These are phyloP conservation scores for Promerops cafer DNA, from an alignment of 2,113 vertebrate genomes.

Conservation along the genomic window DNA sequence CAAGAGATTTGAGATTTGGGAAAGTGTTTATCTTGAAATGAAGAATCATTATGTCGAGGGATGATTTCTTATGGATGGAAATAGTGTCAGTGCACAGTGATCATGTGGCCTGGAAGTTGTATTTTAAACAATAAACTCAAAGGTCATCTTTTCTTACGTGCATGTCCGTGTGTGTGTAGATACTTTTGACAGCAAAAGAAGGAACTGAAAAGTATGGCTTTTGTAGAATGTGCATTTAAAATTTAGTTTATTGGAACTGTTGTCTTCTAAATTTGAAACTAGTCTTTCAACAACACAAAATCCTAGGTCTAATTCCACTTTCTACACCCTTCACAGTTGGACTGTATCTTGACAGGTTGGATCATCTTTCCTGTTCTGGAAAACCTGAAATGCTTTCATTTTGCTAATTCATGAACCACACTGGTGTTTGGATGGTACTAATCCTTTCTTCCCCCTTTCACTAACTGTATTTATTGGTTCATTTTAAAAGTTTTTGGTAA, in stretches of 20 bases:
- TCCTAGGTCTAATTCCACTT: background rate
- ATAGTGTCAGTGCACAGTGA: background rate
- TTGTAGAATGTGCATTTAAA: background rate
- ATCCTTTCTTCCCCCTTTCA: background rate
- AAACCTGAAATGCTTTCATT: background rate
- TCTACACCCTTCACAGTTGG: background rate
- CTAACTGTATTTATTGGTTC: background rate
- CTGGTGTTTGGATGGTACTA: background rate
- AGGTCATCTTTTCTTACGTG: background rate
- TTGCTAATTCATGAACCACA: background rate
- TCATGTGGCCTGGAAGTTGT: background rate
- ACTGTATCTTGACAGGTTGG: background rate
- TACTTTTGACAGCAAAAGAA: background rate
- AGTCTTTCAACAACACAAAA: background rate
- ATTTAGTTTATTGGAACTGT: background rate
- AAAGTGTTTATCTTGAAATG: background rate
- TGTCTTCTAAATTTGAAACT: background rate
- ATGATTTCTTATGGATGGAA: background rate
- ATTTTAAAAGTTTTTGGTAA: background rate
- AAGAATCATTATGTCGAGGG: background rate
- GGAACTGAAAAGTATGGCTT: background rate
- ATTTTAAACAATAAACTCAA: slow-evolving; percentile 21
- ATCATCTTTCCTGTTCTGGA: background rate
- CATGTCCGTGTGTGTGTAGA: accelerated
- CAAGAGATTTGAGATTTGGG: slow-evolving; percentile 68